phyloP scores from a whole-genome alignment of 2,113 vertebrate genomes.

The Callospermophilus lateralis region DNA sequence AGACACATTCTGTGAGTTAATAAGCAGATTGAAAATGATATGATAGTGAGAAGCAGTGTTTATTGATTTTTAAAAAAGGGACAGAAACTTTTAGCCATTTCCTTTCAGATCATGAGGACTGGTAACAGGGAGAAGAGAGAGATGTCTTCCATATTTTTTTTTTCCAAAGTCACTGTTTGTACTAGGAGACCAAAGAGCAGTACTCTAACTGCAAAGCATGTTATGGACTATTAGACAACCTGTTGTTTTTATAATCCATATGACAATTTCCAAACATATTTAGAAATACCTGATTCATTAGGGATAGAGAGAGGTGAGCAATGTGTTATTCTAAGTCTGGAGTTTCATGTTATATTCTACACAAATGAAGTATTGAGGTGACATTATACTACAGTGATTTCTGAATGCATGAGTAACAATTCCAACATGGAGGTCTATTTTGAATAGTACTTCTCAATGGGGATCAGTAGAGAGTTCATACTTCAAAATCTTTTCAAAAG shows the following conservation, averaged over 20 bases:
- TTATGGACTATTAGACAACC: neutral
- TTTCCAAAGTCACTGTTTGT: neutral
- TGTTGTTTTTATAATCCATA: neutral
- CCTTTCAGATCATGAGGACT: neutral
- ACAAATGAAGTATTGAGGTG: conserved; percentile 37
- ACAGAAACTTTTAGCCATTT: neutral
- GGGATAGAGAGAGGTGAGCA: neutral
- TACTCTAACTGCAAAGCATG: neutral
- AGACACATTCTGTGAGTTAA: neutral
- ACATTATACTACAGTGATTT: neutral
- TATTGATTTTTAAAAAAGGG: neutral
- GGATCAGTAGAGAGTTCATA: neutral
- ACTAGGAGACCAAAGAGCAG: neutral
- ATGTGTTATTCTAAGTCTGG: neutral
- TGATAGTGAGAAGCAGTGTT: neutral
- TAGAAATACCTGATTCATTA: neutral
- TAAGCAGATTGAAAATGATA: neutral
- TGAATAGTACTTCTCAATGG: neutral
- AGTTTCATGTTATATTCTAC: neutral
- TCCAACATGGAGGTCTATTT: neutral
- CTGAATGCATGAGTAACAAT: neutral
- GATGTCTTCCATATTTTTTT: neutral
- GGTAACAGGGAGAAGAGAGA: neutral
- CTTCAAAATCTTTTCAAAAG: neutral
- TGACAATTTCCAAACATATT: neutral